A percentile compares a stretch with the other conserved stretches of the same genome.
Conservation (phyloP, 2,113 vertebrate species). For the Nanorana parkeri region DNA sequence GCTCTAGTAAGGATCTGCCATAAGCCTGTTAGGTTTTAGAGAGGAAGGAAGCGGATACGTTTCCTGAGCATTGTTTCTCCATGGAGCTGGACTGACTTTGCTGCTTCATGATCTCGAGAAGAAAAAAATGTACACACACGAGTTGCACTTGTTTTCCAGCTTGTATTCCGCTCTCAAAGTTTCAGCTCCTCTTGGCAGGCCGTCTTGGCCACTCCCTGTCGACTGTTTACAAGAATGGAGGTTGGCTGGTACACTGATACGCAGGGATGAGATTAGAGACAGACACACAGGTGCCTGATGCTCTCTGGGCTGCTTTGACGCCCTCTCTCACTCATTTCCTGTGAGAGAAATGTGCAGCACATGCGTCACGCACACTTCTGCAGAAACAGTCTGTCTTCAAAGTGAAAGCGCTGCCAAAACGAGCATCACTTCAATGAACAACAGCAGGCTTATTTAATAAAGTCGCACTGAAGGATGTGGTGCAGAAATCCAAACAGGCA, state of each 20-base stretch:
- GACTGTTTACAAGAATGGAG: conserved; percentile 68
- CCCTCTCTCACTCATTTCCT: conserved; percentile 2
- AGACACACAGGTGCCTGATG: conserved; percentile 40
- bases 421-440: too few species aligned
- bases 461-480: too few species aligned
- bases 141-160: conserved; percentile 48
- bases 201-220: conserved; percentile 66
- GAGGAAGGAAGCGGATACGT: conserved; percentile 39
- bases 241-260: neutral
- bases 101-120: neutral
- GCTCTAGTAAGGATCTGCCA: conserved; percentile 6
- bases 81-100: neutral
- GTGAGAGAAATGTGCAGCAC: neutral
- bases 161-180: conserved; percentile 70
- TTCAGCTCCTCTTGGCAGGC: conserved; percentile 66
- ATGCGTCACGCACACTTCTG: neutral
- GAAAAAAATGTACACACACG: neutral
- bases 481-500: too few species aligned
- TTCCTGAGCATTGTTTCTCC: conserved; percentile 38
- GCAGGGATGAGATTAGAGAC: conserved; percentile 20
- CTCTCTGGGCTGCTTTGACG: neutral
- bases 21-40: neutral
- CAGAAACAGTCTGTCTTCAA: neutral
- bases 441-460: too few species aligned
- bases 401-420: neutral